Percentiles rank a stretch among this genome's conserved stretches.
Conservation (phyloP, 2,113 vertebrate genomes). For the Elephas maximus region DNA sequence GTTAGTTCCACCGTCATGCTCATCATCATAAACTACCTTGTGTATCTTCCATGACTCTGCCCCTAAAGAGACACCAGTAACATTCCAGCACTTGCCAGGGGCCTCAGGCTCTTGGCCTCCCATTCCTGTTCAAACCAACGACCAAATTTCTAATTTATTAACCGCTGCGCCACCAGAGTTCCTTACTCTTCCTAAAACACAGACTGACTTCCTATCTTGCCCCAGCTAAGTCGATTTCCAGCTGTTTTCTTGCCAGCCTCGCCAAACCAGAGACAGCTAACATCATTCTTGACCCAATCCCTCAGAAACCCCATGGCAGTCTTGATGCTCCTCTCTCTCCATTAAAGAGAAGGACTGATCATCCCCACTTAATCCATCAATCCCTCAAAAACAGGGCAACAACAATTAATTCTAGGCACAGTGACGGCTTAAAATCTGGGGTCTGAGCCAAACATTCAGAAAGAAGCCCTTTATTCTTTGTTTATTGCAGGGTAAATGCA, state of each 20-base stretch:
- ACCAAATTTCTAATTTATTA: not conserved
- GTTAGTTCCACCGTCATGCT: not conserved
- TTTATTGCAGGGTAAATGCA: not conserved
- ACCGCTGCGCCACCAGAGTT: too few species aligned
- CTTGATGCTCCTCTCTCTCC: not conserved
- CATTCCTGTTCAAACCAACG: not conserved
- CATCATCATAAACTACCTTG: not conserved
- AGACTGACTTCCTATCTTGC: too few species aligned
- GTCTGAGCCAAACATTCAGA: slow-evolving; percentile 63
- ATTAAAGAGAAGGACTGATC: not conserved
- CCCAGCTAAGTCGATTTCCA: not conserved
- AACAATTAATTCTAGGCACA: slow-evolving; percentile 60
- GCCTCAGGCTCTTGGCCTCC: not conserved
- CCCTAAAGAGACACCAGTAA: not conserved
- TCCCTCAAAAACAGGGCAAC: not conserved
- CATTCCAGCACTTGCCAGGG: not conserved
- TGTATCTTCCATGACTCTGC: not conserved
- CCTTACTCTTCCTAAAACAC: too few species aligned
- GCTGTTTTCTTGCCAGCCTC: not conserved
- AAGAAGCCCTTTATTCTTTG: slow-evolving; percentile 71
- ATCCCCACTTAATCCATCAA: not conserved
- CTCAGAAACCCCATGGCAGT: not conserved
- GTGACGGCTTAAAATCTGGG: slow-evolving; percentile 28
- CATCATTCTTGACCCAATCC: not conserved
- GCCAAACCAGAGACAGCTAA: not conserved